phyloP scores from a whole-genome alignment of 30 jellyfish, hydroid and myxozoan genomes.

The Pseudorhiza aurosa region DNA sequence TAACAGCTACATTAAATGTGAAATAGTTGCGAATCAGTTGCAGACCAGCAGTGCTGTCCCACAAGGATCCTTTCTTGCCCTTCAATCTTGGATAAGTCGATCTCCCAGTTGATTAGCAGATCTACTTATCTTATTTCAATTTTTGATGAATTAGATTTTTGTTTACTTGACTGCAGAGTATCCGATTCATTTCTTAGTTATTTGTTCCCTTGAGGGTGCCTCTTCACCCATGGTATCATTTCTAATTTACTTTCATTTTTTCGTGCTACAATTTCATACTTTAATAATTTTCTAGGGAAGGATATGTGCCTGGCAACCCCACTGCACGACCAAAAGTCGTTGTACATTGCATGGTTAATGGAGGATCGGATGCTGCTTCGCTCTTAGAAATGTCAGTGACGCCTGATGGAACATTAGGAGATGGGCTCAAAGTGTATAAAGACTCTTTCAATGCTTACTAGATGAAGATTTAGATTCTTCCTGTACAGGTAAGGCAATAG shows the following conservation, averaged over 20 bases:
- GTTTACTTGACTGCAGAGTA: not conserved
- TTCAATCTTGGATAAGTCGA: too few relatives aligned
- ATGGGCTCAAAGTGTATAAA: slow-evolving; percentile 98
- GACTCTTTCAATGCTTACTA: slow-evolving; percentile 96
- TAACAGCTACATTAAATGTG: too few relatives aligned
- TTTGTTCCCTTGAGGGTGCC: too few relatives aligned
- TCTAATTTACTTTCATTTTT: too few relatives aligned
- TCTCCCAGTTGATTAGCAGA: too few relatives aligned
- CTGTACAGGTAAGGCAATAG: slow-evolving; percentile 72
- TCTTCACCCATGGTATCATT: too few relatives aligned
- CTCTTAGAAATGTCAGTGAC: slow-evolving; percentile 85
- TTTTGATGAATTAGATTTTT: too few relatives aligned
- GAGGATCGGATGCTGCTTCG: slow-evolving; percentile 98
- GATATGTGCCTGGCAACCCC: slow-evolving; percentile 99
- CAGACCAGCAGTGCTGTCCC: too few relatives aligned
- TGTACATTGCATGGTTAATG: slow-evolving; percentile 98
- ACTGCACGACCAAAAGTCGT: slow-evolving; percentile 95
- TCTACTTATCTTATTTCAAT: too few relatives aligned
- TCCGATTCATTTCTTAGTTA: not conserved
- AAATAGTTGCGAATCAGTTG: too few relatives aligned
- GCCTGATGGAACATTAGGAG: slow-evolving; percentile 98
- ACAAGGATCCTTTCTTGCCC: too few relatives aligned
- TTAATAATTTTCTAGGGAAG: slow-evolving; percentile 66
- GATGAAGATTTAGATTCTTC: slow-evolving; percentile 4
- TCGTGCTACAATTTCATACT: not conserved